phyloP scores from a whole-genome alignment of 92 coral and sea anemone species.

The Desmophyllum pertusum region DNA sequence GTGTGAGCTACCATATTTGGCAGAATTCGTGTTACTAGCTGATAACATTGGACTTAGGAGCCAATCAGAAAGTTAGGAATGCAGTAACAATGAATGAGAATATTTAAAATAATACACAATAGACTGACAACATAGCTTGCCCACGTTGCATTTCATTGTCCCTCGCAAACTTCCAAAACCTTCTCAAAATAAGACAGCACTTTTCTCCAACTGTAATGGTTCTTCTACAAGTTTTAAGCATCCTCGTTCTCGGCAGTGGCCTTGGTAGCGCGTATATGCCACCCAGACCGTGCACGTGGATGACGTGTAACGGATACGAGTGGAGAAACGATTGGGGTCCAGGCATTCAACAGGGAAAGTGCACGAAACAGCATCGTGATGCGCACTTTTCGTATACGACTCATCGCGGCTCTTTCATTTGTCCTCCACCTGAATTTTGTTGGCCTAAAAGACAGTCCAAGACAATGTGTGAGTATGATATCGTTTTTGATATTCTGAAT shows the following conservation, averaged over 20 bases:
- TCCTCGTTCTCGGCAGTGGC: background rate
- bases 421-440: constrained; percentile 47
- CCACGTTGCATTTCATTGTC: background rate
- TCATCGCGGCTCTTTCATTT: constrained; percentile 30
- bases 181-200: no score
- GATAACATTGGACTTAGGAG: no score
- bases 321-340: constrained; percentile 22
- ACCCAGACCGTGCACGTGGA: background rate
- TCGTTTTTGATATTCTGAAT: no score
- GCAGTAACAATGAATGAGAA: no score
- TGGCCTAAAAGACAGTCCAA: constrained; percentile 25
- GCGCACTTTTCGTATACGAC: constrained; percentile 52
- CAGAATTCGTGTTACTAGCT: no score
- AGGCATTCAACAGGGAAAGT: constrained; percentile 36
- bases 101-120: background rate
- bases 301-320: background rate
- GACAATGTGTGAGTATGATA: constrained; percentile 54
- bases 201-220: background rate
- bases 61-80: no score
- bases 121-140: background rate
- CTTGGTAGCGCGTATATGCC: background rate
- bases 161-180: background rate
- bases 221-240: background rate
- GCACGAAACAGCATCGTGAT: constrained; percentile 36
- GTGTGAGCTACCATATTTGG: no score